These are phyloP conservation scores for Eudasyphora cyanicolor DNA, from an alignment of 2,888 invertebrate species.

Conservation along the genomic window DNA sequence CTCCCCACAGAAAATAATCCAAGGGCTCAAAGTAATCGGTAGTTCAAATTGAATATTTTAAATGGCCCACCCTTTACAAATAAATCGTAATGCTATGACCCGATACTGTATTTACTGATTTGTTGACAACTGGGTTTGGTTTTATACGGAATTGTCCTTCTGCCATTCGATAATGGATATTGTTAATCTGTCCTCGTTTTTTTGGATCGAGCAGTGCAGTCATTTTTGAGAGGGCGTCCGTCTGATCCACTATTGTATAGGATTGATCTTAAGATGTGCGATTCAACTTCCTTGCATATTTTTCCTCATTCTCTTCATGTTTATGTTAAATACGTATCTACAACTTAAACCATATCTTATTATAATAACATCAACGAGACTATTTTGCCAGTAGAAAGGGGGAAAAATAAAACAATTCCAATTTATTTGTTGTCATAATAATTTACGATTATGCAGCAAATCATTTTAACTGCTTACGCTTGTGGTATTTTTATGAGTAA, in stretches of 20 bases:
- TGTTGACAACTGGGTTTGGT: neutral
- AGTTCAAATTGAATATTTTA: too few species aligned
- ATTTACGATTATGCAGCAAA: slow-evolving; percentile 8
- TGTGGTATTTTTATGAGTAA: slow-evolving; percentile 44
- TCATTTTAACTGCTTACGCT: neutral
- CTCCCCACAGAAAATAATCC: too few species aligned
- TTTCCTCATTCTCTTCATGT: neutral
- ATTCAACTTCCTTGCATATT: neutral
- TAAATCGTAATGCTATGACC: too few species aligned
- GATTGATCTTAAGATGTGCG: slow-evolving; percentile 45
- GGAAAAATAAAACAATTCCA: slow-evolving; percentile 21
- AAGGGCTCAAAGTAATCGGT: too few species aligned
- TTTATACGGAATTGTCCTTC: neutral
- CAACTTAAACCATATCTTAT: slow-evolving; percentile 42
- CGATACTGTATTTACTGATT: too few species aligned
- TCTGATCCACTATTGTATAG: neutral
- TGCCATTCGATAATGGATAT: slow-evolving; percentile 9
- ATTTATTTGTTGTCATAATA: slow-evolving; percentile 44
- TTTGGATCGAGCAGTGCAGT: slow-evolving; percentile 14
- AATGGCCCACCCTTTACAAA: too few species aligned
- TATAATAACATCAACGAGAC: slow-evolving; percentile 37
- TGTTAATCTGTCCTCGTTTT: slow-evolving; percentile 15
- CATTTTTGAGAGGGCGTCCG: neutral
- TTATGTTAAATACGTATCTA: neutral
- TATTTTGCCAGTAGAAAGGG: slow-evolving; percentile 5